Evolutionary conservation across 2,113 vertebrate species (phyloP).

Genomic region (Aspidoscelis tigris): DNA sequence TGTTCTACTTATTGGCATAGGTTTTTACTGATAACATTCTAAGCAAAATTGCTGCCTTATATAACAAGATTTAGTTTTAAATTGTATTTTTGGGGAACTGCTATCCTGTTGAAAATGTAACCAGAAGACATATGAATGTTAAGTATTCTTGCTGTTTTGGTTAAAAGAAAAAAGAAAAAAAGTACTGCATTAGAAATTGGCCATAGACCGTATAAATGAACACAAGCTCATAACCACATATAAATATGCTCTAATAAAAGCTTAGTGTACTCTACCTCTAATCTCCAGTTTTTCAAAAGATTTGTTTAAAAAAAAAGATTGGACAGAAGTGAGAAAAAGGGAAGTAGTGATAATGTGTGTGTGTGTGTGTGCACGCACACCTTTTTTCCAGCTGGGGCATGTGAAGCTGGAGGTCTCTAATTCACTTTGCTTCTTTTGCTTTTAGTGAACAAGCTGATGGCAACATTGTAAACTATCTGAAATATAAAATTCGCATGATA

Average conservation of each 20-base stretch:
- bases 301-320: neutral
- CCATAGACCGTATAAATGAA: neutral
- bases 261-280: neutral
- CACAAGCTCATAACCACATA: neutral
- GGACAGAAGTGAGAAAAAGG: neutral
- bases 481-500: neutral
- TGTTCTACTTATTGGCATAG: slow-evolving; percentile 38
- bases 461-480: neutral
- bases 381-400: neutral
- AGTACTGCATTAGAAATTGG: neutral
- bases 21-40: slow-evolving; percentile 9
- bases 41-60: slow-evolving; percentile 12
- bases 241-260: neutral
- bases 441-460: neutral
- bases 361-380: too few species aligned
- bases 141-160: neutral
- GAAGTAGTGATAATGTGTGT: neutral
- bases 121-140: neutral
- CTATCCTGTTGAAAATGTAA: neutral
- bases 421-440: neutral
- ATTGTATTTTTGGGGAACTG: neutral
- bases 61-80: neutral
- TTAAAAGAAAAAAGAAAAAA: neutral
- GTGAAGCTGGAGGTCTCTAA: neutral
- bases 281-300: neutral